phyloP scores from a whole-genome alignment of 2,888 invertebrate species.

The Orthosia gracilis region DNA sequence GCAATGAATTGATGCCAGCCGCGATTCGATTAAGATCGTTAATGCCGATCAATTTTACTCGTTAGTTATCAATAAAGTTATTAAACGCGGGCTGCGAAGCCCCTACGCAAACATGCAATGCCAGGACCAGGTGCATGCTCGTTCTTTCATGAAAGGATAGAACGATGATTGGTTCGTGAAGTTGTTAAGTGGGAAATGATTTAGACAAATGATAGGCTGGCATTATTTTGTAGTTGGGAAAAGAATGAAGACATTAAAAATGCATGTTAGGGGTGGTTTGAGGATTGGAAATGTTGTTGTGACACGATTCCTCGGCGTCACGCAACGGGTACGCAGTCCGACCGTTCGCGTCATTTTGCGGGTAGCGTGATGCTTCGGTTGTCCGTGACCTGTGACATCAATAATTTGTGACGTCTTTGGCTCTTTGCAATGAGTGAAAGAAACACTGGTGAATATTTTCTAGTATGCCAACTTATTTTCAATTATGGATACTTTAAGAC shows the following conservation, averaged over 20 bases:
- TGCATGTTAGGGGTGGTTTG: conserved; percentile 48
- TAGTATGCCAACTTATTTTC: not conserved
- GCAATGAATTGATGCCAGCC: conserved; percentile 86
- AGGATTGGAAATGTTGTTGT: conserved; percentile 47
- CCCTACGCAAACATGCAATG: conserved; percentile 71
- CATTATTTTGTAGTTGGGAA: conserved; percentile 38
- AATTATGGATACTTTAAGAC: not conserved
- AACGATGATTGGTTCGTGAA: conserved; percentile 52
- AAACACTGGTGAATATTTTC: conserved; percentile 6
- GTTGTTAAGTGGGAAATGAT: conserved; percentile 55
- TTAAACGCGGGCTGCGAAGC: conserved; percentile 76
- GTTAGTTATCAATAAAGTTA: conserved; percentile 86
- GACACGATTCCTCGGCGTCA: conserved; percentile 44
- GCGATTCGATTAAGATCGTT: conserved; percentile 89
- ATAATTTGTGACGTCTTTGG: conserved; percentile 52
- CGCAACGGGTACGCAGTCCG: conserved; percentile 37
- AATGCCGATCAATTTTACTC: conserved; percentile 88
- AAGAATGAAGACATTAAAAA: conserved; percentile 57
- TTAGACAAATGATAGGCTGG: conserved; percentile 51
- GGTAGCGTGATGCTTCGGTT: conserved; percentile 41
- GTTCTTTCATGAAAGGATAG: conserved; percentile 54
- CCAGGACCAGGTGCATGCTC: conserved; percentile 69
- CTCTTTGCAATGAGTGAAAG: conserved; percentile 4
- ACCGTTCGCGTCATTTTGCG: conserved; percentile 40
- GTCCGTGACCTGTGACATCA: conserved; percentile 50